Evolutionary conservation across 2,113 vertebrate genomes (phyloP).

Genomic region (Sorex araneus): DNA sequence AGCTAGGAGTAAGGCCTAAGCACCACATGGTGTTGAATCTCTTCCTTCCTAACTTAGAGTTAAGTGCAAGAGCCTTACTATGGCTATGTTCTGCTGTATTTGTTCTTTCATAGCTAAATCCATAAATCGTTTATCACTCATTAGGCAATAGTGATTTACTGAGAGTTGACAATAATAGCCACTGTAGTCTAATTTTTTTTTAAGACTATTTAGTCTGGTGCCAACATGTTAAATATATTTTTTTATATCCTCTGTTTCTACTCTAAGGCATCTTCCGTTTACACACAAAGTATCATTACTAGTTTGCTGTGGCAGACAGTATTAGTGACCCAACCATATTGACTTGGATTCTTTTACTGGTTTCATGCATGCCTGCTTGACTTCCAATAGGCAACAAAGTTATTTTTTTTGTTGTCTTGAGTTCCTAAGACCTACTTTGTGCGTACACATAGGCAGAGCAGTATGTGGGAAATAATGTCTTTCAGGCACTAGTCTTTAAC

Average conservation of each 20-base stretch:
- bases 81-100: not conserved
- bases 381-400: not conserved
- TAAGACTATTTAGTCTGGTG: slow-evolving; percentile 32
- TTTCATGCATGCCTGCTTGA: not conserved
- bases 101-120: slow-evolving; percentile 26
- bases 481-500: not conserved
- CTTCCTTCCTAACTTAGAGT: not conserved
- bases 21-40: too few relatives aligned
- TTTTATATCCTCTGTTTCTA: slow-evolving; percentile 13
- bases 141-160: slow-evolving; percentile 38
- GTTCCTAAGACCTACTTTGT: slow-evolving; percentile 6
- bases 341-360: slow-evolving; percentile 27
- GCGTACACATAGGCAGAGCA: not conserved
- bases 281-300: not conserved
- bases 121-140: slow-evolving; percentile 4
- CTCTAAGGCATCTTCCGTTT: not conserved
- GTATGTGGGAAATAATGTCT: not conserved
- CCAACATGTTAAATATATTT: not conserved
- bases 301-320: not conserved
- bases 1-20: too few relatives aligned
- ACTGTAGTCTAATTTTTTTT: not conserved
- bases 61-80: not conserved
- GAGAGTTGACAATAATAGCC: not conserved
- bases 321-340: not conserved
- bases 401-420: not conserved